These are phyloP conservation scores for Ephestia elutella DNA, from an alignment of 1,140 invertebrate species.

Conservation along the genomic window DNA sequence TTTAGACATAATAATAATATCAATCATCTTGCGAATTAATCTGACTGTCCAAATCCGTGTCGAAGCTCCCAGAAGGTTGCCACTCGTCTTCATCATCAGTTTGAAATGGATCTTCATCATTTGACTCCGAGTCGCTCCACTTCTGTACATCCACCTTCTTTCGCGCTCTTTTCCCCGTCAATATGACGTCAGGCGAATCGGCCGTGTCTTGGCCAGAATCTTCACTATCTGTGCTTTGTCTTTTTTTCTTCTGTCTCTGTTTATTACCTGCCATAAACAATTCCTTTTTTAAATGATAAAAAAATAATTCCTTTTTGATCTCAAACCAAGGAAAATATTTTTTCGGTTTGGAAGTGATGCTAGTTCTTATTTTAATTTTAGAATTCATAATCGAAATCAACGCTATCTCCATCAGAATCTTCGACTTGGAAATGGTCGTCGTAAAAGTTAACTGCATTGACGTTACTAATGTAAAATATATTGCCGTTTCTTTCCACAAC, in stretches of 20 bases:
- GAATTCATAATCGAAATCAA: conserved; percentile 62
- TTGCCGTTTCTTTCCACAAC: conserved; percentile 49
- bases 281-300: conserved; percentile 5
- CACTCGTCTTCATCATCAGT: conserved; percentile 34
- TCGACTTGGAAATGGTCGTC: conserved; percentile 54
- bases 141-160: conserved; percentile 21
- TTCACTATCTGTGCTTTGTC: conserved; percentile 13
- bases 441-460: conserved; percentile 53
- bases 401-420: conserved; percentile 58
- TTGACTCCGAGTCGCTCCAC: conserved; percentile 28
- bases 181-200: conserved; percentile 25
- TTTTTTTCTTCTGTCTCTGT: conserved; percentile 15
- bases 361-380: conserved; percentile 22
- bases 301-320: not conserved
- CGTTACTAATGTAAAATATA: conserved; percentile 48
- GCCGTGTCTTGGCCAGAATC: conserved; percentile 13
- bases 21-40: conserved; percentile 30
- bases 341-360: not conserved
- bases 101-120: conserved; percentile 37
- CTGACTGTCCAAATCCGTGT: conserved; percentile 23
- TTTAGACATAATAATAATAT: too few species aligned
- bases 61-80: conserved; percentile 23
- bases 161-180: conserved; percentile 41
- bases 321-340: not conserved
- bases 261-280: conserved; percentile 19